Conservation (phyloP, 2,888 invertebrate species). For the Nipponacmea schrenckii region DNA sequence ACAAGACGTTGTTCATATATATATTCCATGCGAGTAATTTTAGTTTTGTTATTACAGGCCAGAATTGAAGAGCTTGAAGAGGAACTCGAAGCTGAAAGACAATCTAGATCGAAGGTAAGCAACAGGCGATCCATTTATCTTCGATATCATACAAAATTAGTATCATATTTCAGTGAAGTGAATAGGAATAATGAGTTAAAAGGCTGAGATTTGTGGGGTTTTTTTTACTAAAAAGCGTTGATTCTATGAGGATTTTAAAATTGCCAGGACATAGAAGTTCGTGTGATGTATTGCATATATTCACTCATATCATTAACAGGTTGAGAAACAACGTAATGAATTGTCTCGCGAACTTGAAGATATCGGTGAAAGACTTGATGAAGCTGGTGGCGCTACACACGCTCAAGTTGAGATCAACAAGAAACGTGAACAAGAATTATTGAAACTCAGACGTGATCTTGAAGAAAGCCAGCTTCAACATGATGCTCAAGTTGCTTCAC, state of each 20-base stretch:
- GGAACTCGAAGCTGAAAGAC: slow-evolving; percentile 97
- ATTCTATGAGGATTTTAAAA: too few relatives aligned
- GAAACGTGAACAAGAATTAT: slow-evolving; percentile 98
- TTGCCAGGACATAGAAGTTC: too few relatives aligned
- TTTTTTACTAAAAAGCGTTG: too few relatives aligned
- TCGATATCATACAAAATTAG: too few relatives aligned
- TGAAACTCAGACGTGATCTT: slow-evolving; percentile 93
- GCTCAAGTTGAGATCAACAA: slow-evolving; percentile 96
- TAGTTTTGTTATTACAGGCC: slow-evolving; percentile 68
- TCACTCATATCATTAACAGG: slow-evolving; percentile 67
- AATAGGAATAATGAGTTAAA: too few relatives aligned
- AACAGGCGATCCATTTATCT: background rate
- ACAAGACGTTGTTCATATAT: too few relatives aligned
- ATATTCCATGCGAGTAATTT: too few relatives aligned
- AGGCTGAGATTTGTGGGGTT: too few relatives aligned
- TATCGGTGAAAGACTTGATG: slow-evolving; percentile 74
- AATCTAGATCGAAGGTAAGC: slow-evolving; percentile 84
- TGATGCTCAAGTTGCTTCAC: slow-evolving; percentile 92
- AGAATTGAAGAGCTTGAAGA: slow-evolving; percentile 98
- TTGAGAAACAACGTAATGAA: slow-evolving; percentile 97
- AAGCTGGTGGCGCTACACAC: slow-evolving; percentile 97
- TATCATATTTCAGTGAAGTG: too few relatives aligned
- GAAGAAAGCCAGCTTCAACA: slow-evolving; percentile 99
- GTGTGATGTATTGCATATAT: too few relatives aligned
- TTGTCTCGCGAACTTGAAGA: slow-evolving; percentile 95